These are phyloP conservation scores for Columba guinea DNA, from an alignment of 2,797 vertebrate genomes.

Conservation along the genomic window DNA sequence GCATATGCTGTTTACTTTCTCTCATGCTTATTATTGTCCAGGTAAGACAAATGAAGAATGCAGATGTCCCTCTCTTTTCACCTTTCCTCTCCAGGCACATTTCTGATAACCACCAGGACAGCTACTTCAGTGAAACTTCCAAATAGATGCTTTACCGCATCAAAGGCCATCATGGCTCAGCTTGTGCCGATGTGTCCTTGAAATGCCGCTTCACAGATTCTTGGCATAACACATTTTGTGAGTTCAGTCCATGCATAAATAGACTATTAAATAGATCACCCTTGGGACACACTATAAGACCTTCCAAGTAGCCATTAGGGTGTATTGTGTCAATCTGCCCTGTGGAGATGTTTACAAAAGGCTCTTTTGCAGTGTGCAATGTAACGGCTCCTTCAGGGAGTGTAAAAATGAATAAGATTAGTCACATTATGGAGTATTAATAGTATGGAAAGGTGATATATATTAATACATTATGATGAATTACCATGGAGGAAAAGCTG, in stretches of 20 bases:
- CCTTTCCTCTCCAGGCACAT: background rate
- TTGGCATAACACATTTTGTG: background rate
- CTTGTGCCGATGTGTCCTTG: background rate
- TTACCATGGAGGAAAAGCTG: background rate
- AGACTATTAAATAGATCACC: background rate
- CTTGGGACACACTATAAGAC: background rate
- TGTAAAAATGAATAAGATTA: slow-evolving; percentile 29
- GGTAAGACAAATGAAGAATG: background rate
- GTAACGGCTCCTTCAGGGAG: slow-evolving; percentile 16
- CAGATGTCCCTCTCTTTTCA: background rate
- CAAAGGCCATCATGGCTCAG: background rate
- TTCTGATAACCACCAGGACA: background rate
- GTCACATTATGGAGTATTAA: slow-evolving; percentile 21
- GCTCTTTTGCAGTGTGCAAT: background rate
- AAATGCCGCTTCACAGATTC: background rate
- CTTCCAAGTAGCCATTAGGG: background rate
- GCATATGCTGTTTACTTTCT: background rate
- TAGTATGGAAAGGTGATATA: slow-evolving; percentile 20
- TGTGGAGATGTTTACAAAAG: background rate
- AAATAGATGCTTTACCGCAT: background rate
- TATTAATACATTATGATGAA: slow-evolving; percentile 18
- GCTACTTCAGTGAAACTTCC: background rate
- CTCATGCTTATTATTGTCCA: background rate
- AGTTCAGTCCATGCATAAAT: background rate
- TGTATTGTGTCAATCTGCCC: background rate